A percentile compares a stretch with the other conserved stretches of the same genome.
Conservation (phyloP, 1,140 invertebrate species). For the Octopus bimaculoides region DNA sequence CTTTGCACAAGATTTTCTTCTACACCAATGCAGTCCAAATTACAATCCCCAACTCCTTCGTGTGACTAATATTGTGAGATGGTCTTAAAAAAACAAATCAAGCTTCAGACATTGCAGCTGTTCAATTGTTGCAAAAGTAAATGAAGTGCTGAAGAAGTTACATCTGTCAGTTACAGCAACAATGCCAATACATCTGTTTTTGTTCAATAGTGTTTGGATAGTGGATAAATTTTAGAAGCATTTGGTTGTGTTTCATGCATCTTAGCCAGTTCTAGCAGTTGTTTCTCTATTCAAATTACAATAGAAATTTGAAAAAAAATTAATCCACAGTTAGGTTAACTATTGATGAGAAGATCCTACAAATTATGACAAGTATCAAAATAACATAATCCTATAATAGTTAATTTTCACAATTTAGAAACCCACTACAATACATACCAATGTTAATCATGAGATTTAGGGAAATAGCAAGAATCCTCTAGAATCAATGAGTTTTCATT, state of each 20-base stretch:
- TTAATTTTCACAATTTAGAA: neutral
- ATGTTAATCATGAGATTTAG: too few relatives aligned
- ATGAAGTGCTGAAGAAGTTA: too few relatives aligned
- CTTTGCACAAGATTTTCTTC: constrained; percentile 16
- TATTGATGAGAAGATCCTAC: neutral
- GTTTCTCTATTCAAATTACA: constrained; percentile 12
- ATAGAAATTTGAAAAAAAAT: neutral
- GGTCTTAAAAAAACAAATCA: too few relatives aligned
- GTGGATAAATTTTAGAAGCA: constrained; percentile 13
- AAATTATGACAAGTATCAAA: neutral
- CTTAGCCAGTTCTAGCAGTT: constrained; percentile 10
- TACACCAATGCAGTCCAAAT: neutral
- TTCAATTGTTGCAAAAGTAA: too few relatives aligned
- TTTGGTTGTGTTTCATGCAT: constrained; percentile 12
- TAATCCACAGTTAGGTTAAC: neutral
- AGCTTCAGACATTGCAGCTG: too few relatives aligned
- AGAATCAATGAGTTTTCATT: too few relatives aligned
- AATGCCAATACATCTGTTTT: constrained; percentile 3
- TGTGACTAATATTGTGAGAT: too few relatives aligned
- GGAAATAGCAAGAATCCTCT: too few relatives aligned
- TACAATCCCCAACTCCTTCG: neutral
- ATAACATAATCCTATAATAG: neutral
- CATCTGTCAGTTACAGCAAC: too few relatives aligned
- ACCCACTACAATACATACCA: too few relatives aligned
- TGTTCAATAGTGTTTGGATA: constrained; percentile 5